phyloP scores from a whole-genome alignment of 2,113 vertebrate species.

The Galeopterus variegatus region DNA sequence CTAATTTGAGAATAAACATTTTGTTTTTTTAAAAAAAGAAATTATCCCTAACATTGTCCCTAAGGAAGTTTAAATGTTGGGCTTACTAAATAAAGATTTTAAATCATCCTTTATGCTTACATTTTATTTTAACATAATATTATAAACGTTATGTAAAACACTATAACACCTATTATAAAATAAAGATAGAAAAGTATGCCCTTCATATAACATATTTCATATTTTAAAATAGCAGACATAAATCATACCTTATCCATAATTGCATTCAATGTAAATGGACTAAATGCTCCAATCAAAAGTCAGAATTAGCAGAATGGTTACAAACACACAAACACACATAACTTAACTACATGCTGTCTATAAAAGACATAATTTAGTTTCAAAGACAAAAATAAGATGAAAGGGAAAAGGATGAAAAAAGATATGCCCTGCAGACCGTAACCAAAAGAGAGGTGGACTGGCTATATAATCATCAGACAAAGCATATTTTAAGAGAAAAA shows the following conservation, averaged over 20 bases:
- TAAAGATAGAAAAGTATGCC: neutral
- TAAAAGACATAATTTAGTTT: neutral
- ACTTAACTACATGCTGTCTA: neutral
- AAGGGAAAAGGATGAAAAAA: neutral
- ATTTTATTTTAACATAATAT: neutral
- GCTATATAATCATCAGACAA: neutral
- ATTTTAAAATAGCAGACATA: neutral
- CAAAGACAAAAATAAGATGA: neutral
- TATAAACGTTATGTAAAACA: neutral
- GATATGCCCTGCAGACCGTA: neutral
- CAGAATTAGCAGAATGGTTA: neutral
- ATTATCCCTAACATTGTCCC: neutral
- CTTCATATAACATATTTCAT: neutral
- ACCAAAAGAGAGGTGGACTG: neutral
- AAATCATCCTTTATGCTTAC: neutral
- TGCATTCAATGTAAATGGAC: neutral
- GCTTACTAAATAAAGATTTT: neutral
- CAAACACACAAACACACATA: neutral
- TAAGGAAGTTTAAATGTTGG: neutral
- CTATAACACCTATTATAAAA: neutral
- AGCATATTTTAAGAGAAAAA: neutral
- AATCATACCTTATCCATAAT: neutral
- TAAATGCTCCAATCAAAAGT: neutral
- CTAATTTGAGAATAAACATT: too few relatives aligned
- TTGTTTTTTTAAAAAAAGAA: too few relatives aligned